phyloP scores from a whole-genome alignment of 2,888 invertebrate species.

The Baccha elongata region DNA sequence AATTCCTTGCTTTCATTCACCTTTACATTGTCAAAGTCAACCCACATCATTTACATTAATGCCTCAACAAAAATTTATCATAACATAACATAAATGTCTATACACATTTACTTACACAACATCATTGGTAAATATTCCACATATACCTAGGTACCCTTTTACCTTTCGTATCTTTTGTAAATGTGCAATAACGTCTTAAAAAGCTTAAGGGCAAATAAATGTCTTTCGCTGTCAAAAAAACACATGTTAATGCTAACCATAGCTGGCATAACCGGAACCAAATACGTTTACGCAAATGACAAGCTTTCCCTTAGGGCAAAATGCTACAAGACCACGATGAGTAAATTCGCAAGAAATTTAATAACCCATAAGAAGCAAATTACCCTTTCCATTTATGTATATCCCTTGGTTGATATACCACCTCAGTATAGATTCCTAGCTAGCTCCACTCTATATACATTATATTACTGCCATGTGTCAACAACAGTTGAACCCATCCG shows the following conservation, averaged over 20 bases:
- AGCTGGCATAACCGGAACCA: not conserved
- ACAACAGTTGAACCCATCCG: slow-evolving; percentile 52
- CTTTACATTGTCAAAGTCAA: too few species aligned
- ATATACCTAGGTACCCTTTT: not conserved
- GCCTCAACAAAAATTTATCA: too few species aligned
- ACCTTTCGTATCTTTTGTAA: not conserved
- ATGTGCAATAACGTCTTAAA: slow-evolving; percentile 17
- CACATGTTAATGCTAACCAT: slow-evolving; percentile 17
- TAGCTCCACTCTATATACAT: not conserved
- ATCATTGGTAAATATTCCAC: too few species aligned
- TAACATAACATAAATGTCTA: too few species aligned
- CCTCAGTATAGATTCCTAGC: slow-evolving; percentile 22
- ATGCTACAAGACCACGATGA: slow-evolving; percentile 21
- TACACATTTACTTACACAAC: too few species aligned
- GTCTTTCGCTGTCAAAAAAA: slow-evolving; percentile 34
- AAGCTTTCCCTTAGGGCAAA: slow-evolving; percentile 29
- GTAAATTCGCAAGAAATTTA: slow-evolving; percentile 53
- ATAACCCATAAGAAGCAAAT: slow-evolving; percentile 60
- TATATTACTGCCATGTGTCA: slow-evolving; percentile 47
- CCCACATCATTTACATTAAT: too few species aligned
- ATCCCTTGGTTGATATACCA: not conserved
- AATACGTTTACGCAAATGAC: slow-evolving; percentile 20
- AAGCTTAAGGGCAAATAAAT: slow-evolving; percentile 23
- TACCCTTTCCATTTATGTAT: slow-evolving; percentile 24
- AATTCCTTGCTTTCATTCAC: too few species aligned